These are phyloP conservation scores for Cephus rjabovi DNA, from an alignment of 2,888 invertebrate genomes.

Conservation along the genomic window DNA sequence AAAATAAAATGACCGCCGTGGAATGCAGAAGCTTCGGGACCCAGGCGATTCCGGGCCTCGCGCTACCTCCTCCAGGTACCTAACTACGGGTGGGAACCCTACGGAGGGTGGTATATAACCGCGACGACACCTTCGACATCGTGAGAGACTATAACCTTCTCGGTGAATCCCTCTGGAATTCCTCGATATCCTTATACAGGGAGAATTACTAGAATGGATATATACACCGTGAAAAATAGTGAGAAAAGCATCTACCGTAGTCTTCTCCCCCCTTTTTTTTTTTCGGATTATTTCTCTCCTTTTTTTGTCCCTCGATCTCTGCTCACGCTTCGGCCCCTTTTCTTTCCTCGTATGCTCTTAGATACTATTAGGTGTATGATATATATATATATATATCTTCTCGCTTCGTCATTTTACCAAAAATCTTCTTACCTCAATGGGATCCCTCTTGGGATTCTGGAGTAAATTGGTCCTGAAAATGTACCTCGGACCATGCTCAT, in stretches of 20 bases:
- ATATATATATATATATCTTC: background rate
- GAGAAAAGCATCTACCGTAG: background rate
- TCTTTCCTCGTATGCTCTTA: background rate
- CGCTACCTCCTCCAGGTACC: background rate
- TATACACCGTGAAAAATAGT: background rate
- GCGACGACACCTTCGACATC: conserved; percentile 22
- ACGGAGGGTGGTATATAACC: conserved; percentile 25
- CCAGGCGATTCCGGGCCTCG: background rate
- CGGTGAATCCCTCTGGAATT: background rate
- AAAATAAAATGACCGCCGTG: conserved; percentile 62
- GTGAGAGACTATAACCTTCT: background rate
- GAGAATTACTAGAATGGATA: background rate
- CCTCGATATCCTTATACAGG: background rate
- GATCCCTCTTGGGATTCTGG: background rate
- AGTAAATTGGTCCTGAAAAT: background rate
- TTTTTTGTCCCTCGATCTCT: background rate
- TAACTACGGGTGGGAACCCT: conserved; percentile 1
- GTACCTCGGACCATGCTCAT: too few species aligned
- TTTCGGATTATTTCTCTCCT: too few species aligned
- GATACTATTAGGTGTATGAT: background rate
- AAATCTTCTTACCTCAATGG: background rate
- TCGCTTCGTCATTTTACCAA: background rate
- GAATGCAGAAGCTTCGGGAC: conserved; percentile 50
- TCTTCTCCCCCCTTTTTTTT: background rate
- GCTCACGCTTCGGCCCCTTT: background rate